Base-by-base conservation (phyloP, 2,888 invertebrate genomes). In the Ennomos fuscantarius region DNA sequence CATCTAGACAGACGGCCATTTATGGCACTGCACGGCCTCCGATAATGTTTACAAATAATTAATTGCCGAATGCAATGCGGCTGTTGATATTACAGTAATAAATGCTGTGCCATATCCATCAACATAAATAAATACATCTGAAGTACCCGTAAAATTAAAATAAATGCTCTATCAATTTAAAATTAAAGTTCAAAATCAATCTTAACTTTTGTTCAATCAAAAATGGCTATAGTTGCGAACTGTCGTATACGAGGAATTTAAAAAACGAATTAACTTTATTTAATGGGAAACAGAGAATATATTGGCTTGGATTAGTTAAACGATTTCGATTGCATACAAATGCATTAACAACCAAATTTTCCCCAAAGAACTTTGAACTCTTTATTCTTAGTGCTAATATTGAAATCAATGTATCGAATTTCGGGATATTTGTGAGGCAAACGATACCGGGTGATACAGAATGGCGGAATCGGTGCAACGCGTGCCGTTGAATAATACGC, bases 401-500 rank as follows among this genome's bases (percentile, higher is more conserved):
- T 50, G 33, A 44, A 46, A 65, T 58, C 82, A 0, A 43, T 2
- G 35, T 70, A 51, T 37, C 3, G 24, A 2, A 8, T 33, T 55
- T 35, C 12, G 37, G 34, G 56, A 39, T 58, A 69, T 70, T 65
- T 57, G 67, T 68, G 61, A 55, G 34, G 37, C 53, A 62, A 65
- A 60, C 67, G 59, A 63, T 70, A 70, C 64, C 66, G 82, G 83
- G 80, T 82, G 82, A 78, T 78, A 77, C 82, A 78, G 86, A 84
- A 82, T 84, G 85, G 83, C 68, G 74, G 82, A 77, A 79, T 78
- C 79, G 78, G 70, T 84, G 89, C 88, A 86, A 86, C 85, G 88
- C 92, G 89, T 92, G 91, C 78, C 85, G 75, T 84, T 90, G 92
- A 92, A 92, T 92, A 92, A 92, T 91, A 87, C 80, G 83, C 83